Evolutionary conservation across 2,888 invertebrate genomes (phyloP).

Genomic region (Nipponacmea schrenckii): DNA sequence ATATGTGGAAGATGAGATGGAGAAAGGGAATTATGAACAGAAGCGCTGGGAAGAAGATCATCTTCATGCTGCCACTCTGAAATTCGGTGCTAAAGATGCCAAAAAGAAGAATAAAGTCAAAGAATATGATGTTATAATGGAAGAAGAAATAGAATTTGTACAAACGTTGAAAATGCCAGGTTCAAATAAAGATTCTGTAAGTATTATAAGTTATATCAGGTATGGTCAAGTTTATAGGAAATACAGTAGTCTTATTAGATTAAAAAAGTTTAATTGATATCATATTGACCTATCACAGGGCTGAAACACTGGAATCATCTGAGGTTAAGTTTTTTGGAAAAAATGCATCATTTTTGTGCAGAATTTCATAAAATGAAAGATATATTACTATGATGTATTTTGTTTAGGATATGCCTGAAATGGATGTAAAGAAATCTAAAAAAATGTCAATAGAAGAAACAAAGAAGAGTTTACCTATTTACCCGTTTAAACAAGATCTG

Average conservation of each 20-base stretch:
- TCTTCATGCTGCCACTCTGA: slow-evolving; percentile 89
- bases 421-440: slow-evolving; percentile 73
- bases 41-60: slow-evolving; percentile 98
- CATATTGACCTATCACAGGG: no score
- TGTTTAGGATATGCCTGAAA: no score
- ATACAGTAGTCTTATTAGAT: no score
- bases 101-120: slow-evolving; percentile 67
- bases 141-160: slow-evolving; percentile 98
- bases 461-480: slow-evolving; percentile 91
- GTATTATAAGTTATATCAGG: slow-evolving; percentile 12
- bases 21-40: slow-evolving; percentile 75
- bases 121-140: slow-evolving; percentile 91
- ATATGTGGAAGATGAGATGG: slow-evolving; percentile 78
- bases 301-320: no score
- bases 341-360: no score
- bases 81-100: slow-evolving; percentile 92
- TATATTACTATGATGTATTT: no score
- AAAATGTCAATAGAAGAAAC: slow-evolving; percentile 87
- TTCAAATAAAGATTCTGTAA: slow-evolving; percentile 59
- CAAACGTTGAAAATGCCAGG: slow-evolving; percentile 75
- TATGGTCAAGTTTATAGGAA: no score
- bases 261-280: no score
- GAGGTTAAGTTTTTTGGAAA: no score
- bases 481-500: slow-evolving; percentile 87
- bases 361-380: no score